Base-by-base conservation (phyloP, 2,113 vertebrate genomes). In the Saccopteryx bilineata region DNA sequence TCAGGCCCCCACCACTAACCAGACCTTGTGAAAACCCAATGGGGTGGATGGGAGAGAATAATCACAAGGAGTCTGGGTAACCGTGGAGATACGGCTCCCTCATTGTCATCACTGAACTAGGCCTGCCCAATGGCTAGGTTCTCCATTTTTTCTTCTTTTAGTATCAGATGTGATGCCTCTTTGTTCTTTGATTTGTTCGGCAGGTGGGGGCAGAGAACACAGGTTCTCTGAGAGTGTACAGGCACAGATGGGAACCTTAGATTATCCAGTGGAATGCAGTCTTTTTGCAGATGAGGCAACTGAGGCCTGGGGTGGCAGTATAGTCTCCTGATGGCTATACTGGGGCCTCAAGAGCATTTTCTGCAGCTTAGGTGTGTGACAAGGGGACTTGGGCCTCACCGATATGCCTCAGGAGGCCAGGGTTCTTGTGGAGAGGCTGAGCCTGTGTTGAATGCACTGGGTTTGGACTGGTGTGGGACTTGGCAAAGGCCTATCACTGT, bases 131-230 rank as follows among this genome's bases (percentile, higher is more conserved):
- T 0, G 9, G 75, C 50, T 61, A 60, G 1, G 21, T 15, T 66
- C 52, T 84, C 58, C 11, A 4, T 75, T 58, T 65, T 54, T 61
- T 10, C 39, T 50, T 58, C 71, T 82, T 39, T 24, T n/a, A 1
- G 2, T 52, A 15, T 52, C 69, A 19, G 31, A 68, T 3, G 66
- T 74, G 86, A 26, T 54, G 46, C 71, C 50, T 46, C 88, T 96
- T 96, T 95, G 95, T 97, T 91, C 80, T 66, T 74, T 31, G 33
- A 31, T 80, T 80, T 83, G 54, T 65, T 90, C n/a, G 46, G 75
- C 65, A 71, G 11, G 52, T 11, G 46, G 71, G 79, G 48, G 60
- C 60, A 50, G 90, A 85, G 72, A 48, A 39, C 61, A 21, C 5
- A 2, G 87, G 58, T 54, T 28, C 86, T 81, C 66, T 72, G 28